Percentiles rank a stretch among this genome's conserved stretches.
Conservation (phyloP, 2,113 vertebrate genomes). For the human region GRCh38 chr2:59613501-59614000, state of each 20-base stretch:
- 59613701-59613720: background rate
- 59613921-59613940: too few species aligned
- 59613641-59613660: background rate
- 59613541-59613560: background rate
- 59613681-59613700: background rate
- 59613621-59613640: background rate
- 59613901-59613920: too few species aligned
- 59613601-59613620: background rate
- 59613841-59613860: background rate
- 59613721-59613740: background rate
- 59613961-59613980: too few species aligned
- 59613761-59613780: background rate
- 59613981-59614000: too few species aligned
- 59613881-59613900: too few species aligned
- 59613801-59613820: background rate
- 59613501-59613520: background rate
- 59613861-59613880: background rate
- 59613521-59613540: background rate
- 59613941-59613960: too few species aligned
- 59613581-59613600: background rate
- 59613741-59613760: background rate
- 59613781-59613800: background rate
- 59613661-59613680: background rate
- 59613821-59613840: background rate
- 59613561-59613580: background rate